phyloP scores from a whole-genome alignment of 2,797 vertebrate species.

The Xyrichtys novacula region DNA sequence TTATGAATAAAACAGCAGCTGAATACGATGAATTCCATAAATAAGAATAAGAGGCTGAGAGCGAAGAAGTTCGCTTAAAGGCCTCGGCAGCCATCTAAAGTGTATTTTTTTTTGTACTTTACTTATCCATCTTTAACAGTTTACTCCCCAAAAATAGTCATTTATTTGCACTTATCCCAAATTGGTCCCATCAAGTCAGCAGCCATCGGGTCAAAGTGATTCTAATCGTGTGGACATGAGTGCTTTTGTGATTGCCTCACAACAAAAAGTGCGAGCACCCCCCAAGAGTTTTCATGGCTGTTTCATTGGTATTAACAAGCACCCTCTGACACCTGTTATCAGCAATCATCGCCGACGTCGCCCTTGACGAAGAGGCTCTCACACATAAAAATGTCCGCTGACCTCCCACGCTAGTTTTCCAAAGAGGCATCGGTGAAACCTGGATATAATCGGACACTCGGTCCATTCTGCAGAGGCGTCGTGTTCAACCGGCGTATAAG shows the following conservation, averaged over 20 bases:
- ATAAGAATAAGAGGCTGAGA: slow-evolving; percentile 42
- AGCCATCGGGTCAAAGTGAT: slow-evolving; percentile 1
- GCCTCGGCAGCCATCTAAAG: background rate
- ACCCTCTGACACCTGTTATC: slow-evolving; percentile 6
- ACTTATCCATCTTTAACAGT: no score
- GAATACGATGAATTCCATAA: slow-evolving; percentile 63
- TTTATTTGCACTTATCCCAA: no score
- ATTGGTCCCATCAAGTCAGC: slow-evolving; percentile 4
- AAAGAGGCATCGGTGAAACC: slow-evolving; percentile 16
- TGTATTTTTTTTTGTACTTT: background rate
- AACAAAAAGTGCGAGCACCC: slow-evolving; percentile 21
- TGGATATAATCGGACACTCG: slow-evolving; percentile 34
- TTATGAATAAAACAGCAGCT: slow-evolving; percentile 70
- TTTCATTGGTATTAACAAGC: slow-evolving; percentile 25
- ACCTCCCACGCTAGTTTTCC: slow-evolving; percentile 37
- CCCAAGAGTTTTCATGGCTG: slow-evolving; percentile 5
- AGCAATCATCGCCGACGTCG: slow-evolving; percentile 8
- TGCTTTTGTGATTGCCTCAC: slow-evolving; percentile 3
- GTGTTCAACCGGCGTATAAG: slow-evolving; percentile 33
- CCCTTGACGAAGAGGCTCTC: slow-evolving; percentile 9
- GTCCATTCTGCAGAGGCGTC: slow-evolving; percentile 20
- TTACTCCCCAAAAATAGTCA: no score
- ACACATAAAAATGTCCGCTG: slow-evolving; percentile 9
- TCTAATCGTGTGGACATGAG: background rate
- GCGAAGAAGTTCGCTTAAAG: background rate